Percentiles rank a stretch among this genome's conserved stretches.
phyloP scores from a whole-genome alignment of 2,113 vertebrate species.

The Pithys albifrons region DNA sequence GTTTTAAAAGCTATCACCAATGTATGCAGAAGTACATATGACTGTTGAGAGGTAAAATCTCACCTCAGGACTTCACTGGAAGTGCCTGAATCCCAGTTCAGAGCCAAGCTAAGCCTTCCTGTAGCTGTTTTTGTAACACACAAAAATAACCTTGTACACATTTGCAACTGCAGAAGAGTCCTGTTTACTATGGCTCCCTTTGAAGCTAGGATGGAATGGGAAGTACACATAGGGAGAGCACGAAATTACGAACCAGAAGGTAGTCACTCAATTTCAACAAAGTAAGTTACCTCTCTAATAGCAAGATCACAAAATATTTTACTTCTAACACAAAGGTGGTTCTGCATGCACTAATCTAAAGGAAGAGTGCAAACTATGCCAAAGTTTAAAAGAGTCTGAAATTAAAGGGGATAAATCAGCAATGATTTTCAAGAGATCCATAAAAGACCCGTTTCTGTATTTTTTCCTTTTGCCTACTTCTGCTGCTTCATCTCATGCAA shows the following conservation, averaged over 20 bases:
- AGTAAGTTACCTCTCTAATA: neutral
- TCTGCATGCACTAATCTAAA: neutral
- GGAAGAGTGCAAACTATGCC: neutral
- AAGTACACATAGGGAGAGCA: neutral
- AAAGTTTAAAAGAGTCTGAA: neutral
- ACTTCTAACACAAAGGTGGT: neutral
- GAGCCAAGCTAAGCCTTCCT: neutral
- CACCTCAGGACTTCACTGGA: neutral
- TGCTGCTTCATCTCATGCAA: neutral
- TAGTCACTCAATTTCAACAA: neutral
- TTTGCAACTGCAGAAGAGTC: neutral
- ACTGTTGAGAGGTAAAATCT: neutral
- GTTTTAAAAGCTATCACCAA: neutral
- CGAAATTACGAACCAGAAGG: neutral
- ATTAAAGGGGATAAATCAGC: neutral
- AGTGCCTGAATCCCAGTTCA: accelerated
- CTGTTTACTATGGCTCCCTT: neutral
- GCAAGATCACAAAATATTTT: neutral
- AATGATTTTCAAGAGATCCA: neutral
- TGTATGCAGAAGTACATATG: neutral
- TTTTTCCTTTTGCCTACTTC: neutral
- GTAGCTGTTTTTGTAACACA: neutral
- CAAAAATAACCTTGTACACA: neutral
- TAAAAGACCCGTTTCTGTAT: neutral
- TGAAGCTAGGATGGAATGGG: neutral